A percentile compares a stretch with the other conserved stretches of the same genome.
phyloP scores from a whole-genome alignment of 2,888 invertebrate genomes.

The Elmis aenea region DNA sequence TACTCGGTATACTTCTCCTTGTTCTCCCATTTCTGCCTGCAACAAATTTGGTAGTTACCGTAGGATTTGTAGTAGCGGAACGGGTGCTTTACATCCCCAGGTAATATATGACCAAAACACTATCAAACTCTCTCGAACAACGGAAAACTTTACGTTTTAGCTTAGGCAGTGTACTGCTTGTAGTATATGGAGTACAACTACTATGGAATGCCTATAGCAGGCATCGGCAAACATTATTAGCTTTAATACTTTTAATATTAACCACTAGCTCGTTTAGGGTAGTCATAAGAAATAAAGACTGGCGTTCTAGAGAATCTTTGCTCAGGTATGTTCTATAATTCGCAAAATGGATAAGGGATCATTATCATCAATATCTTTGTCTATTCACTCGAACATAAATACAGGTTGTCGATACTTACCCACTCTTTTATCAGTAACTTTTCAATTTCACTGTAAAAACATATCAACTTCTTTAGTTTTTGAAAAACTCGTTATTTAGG shows the following conservation, averaged over 20 bases:
- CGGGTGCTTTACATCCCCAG: conserved; percentile 84
- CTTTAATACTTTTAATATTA: conserved; percentile 55
- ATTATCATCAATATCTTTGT: no score
- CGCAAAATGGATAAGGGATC: no score
- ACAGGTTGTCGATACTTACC: no score
- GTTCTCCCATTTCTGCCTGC: conserved; percentile 82
- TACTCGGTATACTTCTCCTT: conserved; percentile 65
- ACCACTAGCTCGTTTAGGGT: conserved; percentile 63
- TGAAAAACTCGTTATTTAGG: no score
- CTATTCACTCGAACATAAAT: not conserved
- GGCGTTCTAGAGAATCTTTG: conserved; percentile 72
- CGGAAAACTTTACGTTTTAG: conserved; percentile 48
- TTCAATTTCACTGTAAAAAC: no score
- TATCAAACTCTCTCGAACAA: no score
- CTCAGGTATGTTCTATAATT: conserved; percentile 57
- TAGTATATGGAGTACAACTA: conserved; percentile 68
- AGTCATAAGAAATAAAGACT: conserved; percentile 66
- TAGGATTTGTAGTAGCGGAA: conserved; percentile 83
- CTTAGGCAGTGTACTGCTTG: conserved; percentile 73
- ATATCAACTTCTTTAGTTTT: no score
- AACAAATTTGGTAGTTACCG: conserved; percentile 74
- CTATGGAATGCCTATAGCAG: conserved; percentile 54
- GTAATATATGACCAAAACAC: conserved; percentile 45
- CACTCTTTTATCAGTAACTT: no score
- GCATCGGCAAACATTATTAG: conserved; percentile 49